phyloP scores from a whole-genome alignment of 2,797 vertebrate genomes.

The Salmo trutta region DNA sequence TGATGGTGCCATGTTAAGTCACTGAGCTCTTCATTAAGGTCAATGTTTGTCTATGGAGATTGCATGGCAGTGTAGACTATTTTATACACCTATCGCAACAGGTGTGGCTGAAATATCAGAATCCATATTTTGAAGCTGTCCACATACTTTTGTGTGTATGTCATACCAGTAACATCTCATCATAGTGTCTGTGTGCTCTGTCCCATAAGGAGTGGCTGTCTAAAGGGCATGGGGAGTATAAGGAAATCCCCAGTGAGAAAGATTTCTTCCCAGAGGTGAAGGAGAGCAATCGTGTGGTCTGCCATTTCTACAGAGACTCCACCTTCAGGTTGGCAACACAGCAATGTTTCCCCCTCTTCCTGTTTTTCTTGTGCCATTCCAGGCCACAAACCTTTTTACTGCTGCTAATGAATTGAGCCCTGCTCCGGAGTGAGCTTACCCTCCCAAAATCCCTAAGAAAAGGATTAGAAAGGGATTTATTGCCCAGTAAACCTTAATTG shows the following conservation, averaged over 20 bases:
- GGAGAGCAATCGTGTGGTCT: slow-evolving; percentile 95
- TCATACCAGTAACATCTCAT: not conserved
- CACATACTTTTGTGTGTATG: too few relatives aligned
- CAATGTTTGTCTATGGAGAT: too few relatives aligned
- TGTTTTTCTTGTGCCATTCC: not conserved
- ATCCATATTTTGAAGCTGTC: too few relatives aligned
- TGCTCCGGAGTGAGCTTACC: not conserved
- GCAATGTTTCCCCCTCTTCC: not conserved
- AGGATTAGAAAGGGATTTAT: not conserved
- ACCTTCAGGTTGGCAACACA: slow-evolving; percentile 84
- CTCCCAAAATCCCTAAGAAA: not conserved
- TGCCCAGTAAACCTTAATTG: not conserved
- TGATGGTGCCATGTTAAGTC: too few relatives aligned
- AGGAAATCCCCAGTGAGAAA: slow-evolving; percentile 92
- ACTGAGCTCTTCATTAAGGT: too few relatives aligned
- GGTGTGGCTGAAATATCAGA: too few relatives aligned
- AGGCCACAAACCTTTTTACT: too few relatives aligned
- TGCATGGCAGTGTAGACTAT: too few relatives aligned
- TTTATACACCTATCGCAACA: too few relatives aligned
- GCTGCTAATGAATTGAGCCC: not conserved
- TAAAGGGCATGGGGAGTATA: slow-evolving; percentile 96
- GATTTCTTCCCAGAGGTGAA: slow-evolving; percentile 97
- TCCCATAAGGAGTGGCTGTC: slow-evolving; percentile 90
- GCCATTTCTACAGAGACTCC: slow-evolving; percentile 95
- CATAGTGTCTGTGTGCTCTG: not conserved